These are phyloP conservation scores for Pagetopsis macropterus DNA, from an alignment of 2,797 vertebrate genomes.

Conservation along the genomic window DNA sequence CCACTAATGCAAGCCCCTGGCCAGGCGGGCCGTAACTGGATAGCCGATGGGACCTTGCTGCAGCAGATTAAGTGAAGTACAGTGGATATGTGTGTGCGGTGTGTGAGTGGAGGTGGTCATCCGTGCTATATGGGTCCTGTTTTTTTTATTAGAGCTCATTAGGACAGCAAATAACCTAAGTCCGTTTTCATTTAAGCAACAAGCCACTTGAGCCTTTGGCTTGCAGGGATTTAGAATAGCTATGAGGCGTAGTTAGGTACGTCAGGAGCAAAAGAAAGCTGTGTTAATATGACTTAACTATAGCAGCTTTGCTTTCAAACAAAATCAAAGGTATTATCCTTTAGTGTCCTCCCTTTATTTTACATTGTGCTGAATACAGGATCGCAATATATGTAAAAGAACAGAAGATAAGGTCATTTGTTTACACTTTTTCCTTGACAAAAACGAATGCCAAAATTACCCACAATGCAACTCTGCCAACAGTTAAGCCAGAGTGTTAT, in stretches of 20 bases:
- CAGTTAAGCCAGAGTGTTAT: not conserved
- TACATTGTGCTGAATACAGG: not conserved
- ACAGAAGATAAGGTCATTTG: not conserved
- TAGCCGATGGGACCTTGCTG: conserved; percentile 84
- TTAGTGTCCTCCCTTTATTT: conserved; percentile 5
- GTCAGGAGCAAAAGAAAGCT: conserved; percentile 1
- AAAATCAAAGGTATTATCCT: conserved; percentile 22
- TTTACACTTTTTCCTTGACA: not conserved
- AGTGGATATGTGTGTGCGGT: conserved; percentile 27
- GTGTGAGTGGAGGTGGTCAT: conserved; percentile 33
- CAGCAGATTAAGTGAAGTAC: conserved; percentile 83
- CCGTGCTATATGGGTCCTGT: conserved; percentile 79
- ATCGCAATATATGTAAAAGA: not conserved
- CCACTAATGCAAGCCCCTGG: conserved; percentile 84
- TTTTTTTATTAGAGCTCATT: conserved; percentile 91
- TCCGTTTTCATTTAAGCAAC: conserved; percentile 82
- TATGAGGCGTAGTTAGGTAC: conserved; percentile 35
- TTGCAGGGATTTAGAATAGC: conserved; percentile 55
- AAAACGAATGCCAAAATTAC: not conserved
- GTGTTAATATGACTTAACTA: conserved; percentile 33
- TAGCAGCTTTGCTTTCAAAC: conserved; percentile 28
- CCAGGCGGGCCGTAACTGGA: conserved; percentile 87
- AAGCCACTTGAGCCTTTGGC: conserved; percentile 65
- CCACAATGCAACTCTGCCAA: conserved; percentile 16
- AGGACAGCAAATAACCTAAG: conserved; percentile 83